Evolutionary conservation across 1,140 invertebrate genomes (phyloP).

Genomic region (Drosophila pachea): DNA sequence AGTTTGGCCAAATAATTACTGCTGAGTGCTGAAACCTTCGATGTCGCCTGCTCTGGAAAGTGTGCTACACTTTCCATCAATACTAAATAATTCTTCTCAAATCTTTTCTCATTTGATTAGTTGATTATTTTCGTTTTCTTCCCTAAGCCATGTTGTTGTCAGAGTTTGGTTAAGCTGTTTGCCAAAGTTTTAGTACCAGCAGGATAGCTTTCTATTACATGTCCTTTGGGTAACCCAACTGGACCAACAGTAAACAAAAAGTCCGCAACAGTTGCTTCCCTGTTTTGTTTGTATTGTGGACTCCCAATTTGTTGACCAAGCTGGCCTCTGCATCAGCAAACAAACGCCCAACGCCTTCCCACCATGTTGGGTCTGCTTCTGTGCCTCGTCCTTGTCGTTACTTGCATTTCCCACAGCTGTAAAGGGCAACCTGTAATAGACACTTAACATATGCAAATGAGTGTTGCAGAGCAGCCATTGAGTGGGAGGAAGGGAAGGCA

Average conservation of each 20-base stretch:
- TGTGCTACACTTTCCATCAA: too few species aligned
- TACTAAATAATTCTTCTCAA: background rate
- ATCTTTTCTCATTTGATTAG: background rate
- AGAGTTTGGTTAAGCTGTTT: background rate
- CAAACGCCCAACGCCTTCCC: conserved; percentile 1
- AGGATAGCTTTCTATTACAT: background rate
- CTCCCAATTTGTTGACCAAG: conserved; percentile 34
- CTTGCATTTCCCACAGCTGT: background rate
- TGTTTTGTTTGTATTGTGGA: conserved; percentile 4
- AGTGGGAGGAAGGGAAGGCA: background rate
- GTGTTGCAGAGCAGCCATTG: background rate
- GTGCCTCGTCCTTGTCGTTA: background rate
- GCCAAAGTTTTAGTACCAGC: background rate
- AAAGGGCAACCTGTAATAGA: conserved; percentile 36
- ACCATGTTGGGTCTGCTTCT: background rate
- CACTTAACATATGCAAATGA: conserved; percentile 46
- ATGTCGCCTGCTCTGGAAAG: too few species aligned
- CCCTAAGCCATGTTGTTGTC: background rate
- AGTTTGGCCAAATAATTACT: background rate
- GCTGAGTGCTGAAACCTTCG: background rate
- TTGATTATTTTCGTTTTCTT: background rate
- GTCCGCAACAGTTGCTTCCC: background rate
- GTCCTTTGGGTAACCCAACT: background rate
- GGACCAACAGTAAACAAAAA: conserved; percentile 16
- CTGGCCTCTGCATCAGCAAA: conserved; percentile 8